Evolutionary conservation across 1,140 invertebrate genomes (phyloP).

Genomic region (Heliconius nattereri): DNA sequence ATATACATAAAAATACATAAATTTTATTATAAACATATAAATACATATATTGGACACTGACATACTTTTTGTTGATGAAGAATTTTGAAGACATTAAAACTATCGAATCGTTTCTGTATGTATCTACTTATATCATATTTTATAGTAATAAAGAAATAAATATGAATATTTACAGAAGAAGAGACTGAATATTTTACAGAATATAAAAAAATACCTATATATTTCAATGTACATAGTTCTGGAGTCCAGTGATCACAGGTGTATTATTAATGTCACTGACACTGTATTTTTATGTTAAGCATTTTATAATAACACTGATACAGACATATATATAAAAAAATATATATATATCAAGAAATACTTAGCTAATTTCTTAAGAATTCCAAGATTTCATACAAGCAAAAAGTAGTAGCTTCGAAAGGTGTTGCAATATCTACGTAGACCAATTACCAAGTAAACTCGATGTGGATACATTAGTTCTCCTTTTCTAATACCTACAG

Average conservation of each 20-base stretch:
- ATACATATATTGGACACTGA: no score
- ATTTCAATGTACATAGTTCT: not conserved
- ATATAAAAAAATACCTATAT: no score
- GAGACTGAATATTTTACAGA: no score
- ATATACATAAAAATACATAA: not conserved
- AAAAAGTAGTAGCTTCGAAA: not conserved
- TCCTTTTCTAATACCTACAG: conserved; percentile 43
- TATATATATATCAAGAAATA: not conserved
- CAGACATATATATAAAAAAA: not conserved
- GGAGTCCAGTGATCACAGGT: no score
- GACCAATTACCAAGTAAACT: conserved; percentile 43
- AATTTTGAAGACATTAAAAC: no score
- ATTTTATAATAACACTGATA: not conserved
- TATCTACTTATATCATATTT: no score
- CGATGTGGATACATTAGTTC: conserved; percentile 41
- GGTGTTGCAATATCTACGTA: not conserved
- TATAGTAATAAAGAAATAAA: no score
- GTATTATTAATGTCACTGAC: no score
- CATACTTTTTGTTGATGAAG: not conserved
- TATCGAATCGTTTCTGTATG: no score
- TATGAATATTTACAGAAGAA: no score
- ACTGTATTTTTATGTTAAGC: no score
- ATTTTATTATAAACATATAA: not conserved
- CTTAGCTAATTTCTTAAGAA: not conserved
- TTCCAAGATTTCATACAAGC: not conserved